Conservation (phyloP, 2,888 invertebrate species). For the Drosophila differens region DNA sequence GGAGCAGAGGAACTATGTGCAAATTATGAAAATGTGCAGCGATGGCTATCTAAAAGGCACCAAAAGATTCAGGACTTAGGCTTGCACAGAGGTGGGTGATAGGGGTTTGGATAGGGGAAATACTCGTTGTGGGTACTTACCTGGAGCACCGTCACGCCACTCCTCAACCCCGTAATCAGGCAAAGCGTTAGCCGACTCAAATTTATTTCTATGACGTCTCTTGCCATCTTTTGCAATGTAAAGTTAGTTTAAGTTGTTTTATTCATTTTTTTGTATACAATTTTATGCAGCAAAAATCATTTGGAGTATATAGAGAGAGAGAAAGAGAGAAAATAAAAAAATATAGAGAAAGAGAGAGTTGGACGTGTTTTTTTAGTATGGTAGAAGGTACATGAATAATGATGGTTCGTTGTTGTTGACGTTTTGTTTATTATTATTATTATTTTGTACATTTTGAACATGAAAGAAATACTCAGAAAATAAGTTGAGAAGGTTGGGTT, state of each 20-base stretch:
- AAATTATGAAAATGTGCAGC: constrained; percentile 62
- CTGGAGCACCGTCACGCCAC: constrained; percentile 88
- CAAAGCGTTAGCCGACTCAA: constrained; percentile 87
- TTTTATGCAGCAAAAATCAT: constrained; percentile 75
- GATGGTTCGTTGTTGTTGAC: constrained; percentile 50
- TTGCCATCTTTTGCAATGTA: constrained; percentile 82
- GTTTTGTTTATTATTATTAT: constrained; percentile 54
- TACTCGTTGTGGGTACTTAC: constrained; percentile 63
- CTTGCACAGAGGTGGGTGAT: not conserved
- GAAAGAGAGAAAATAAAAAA: not conserved
- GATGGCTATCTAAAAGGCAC: constrained; percentile 57
- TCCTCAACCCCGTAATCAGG: constrained; percentile 90
- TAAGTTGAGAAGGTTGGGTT: constrained; percentile 41
- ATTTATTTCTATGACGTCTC: constrained; percentile 85
- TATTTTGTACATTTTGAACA: constrained; percentile 54
- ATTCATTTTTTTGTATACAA: constrained; percentile 50
- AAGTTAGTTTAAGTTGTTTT: constrained; percentile 45
- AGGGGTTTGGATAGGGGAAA: not conserved
- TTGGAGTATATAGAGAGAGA: constrained; percentile 27
- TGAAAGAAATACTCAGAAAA: constrained; percentile 70
- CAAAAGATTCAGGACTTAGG: constrained; percentile 30
- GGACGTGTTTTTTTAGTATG: constrained; percentile 45
- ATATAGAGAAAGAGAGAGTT: constrained; percentile 33
- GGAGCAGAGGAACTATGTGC: constrained; percentile 32
- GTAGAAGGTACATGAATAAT: constrained; percentile 59